Evolutionary conservation across 2,888 invertebrate species (phyloP), one percentile per base, ranked within the genome.

Genomic region (Ichneumoninae sp.): DNA sequence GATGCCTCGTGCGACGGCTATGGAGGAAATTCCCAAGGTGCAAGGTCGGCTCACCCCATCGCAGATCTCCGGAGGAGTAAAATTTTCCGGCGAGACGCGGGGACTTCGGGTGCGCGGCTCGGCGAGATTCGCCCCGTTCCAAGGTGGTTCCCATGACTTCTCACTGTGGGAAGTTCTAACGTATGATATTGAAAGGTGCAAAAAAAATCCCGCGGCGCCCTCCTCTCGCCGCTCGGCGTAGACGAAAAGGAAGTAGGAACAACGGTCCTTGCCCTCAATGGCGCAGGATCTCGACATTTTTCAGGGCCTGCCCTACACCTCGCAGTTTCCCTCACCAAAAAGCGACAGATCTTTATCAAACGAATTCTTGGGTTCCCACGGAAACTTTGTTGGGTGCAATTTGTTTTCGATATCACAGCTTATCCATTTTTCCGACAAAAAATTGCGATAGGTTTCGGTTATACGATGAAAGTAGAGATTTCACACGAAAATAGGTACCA

Each of bases 121-220:
- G 16, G 60, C 57, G 60, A 72, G 70, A 71, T 47, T 78, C 78
- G 60, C 78, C 84, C 84, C 30, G 47, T 76, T 76, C 65, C 52
- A 76, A 80, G 60, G 65, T n/a, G 82, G 85, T 90, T 90, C 90
- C 89, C 90, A 90, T 89, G 91, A 91, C 90, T 92, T 92, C 88
- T 89, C 88, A 87, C 91, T 93, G 91, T 93, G 93, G 91, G 93
- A 93, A 93, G 93, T 88, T 88, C 87, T 87, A 92, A 93, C 92
- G 93, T 93, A 89, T 92, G 91, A 92, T 91, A 93, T 92, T 91
- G 89, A 90, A 90, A 87, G 88, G 84, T 89, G 91, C 90, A 91
- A 93, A 92, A 91, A 88, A 90, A 83, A 77, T 85, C 84, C 77
- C 86, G 89, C 84, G 84, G 54, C 74, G 81, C 85, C 86, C 84